These are phyloP conservation scores for Aleiodes leptofemur DNA, from an alignment of 2,888 invertebrate genomes.

Conservation along the genomic window DNA sequence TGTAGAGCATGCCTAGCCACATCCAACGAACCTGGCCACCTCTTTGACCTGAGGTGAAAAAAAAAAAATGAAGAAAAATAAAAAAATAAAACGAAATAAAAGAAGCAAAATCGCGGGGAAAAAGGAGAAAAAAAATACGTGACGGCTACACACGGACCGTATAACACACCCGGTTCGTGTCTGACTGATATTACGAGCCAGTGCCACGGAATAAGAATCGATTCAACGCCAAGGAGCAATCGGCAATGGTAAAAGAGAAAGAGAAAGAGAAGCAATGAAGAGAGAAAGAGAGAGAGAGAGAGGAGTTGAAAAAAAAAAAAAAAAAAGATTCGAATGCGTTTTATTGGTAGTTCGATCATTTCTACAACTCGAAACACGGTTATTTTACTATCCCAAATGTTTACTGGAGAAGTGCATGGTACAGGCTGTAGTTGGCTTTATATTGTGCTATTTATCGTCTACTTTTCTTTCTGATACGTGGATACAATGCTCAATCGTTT, in stretches of 20 bases:
- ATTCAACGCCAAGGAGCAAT: slow-evolving; percentile 52
- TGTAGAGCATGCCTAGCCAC: slow-evolving; percentile 15
- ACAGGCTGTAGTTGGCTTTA: slow-evolving; percentile 5
- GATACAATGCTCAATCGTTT: slow-evolving; percentile 3
- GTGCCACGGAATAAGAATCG: slow-evolving; percentile 67
- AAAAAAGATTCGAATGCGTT: slow-evolving; percentile 39
- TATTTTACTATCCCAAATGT: slow-evolving; percentile 20
- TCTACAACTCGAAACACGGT: slow-evolving; percentile 28
- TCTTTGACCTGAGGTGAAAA: slow-evolving; percentile 32
- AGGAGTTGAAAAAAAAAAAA: slow-evolving; percentile 38
- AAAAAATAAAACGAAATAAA: slow-evolving; percentile 47
- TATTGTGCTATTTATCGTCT: background rate
- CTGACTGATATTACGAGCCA: slow-evolving; percentile 64
- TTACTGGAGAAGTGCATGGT: slow-evolving; percentile 23
- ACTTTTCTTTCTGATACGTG: slow-evolving; percentile 1
- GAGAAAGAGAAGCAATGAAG: slow-evolving; percentile 29
- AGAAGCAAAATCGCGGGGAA: background rate
- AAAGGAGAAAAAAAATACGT: slow-evolving; percentile 32
- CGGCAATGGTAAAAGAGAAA: slow-evolving; percentile 32
- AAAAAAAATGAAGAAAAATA: slow-evolving; percentile 52
- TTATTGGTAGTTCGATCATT: slow-evolving; percentile 49
- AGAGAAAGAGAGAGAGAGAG: slow-evolving; percentile 9
- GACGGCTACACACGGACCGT: slow-evolving; percentile 41
- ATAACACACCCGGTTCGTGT: slow-evolving; percentile 64
- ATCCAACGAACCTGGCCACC: slow-evolving; percentile 24